Evolutionary conservation across 2,888 invertebrate genomes (phyloP).

Genomic region (Drosophila yooni): DNA sequence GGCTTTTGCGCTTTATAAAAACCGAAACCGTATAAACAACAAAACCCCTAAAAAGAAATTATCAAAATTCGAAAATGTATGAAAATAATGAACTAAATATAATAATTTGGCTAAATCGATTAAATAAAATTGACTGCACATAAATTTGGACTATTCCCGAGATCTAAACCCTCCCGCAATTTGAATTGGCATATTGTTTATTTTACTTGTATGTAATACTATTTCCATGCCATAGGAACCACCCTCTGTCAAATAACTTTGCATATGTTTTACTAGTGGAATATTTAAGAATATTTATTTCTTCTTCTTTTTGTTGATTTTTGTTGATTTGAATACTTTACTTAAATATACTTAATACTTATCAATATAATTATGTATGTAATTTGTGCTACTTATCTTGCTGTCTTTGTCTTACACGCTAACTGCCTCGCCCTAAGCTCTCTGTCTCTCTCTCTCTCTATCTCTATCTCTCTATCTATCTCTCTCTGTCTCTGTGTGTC

Average conservation of each 20-base stretch:
- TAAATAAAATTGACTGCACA: conserved; percentile 51
- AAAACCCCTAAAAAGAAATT: conserved; percentile 34
- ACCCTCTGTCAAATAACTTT: conserved; percentile 25
- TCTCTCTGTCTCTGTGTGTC: conserved; percentile 30
- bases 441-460: conserved; percentile 13
- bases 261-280: conserved; percentile 52
- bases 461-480: neutral
- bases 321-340: conserved; percentile 18
- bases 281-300: conserved; percentile 29
- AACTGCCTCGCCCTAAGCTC: conserved; percentile 38
- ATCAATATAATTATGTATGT: conserved; percentile 39
- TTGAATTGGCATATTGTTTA: conserved; percentile 27
- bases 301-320: conserved; percentile 15
- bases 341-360: conserved; percentile 28
- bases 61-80: conserved; percentile 30
- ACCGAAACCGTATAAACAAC: conserved; percentile 29
- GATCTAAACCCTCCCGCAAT: conserved; percentile 24
- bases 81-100: conserved; percentile 1
- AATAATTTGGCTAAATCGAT: conserved; percentile 15
- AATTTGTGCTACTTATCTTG: conserved; percentile 54
- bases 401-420: conserved; percentile 54
- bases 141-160: conserved; percentile 60
- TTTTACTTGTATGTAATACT: conserved; percentile 18
- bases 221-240: conserved; percentile 17
- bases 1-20: conserved; percentile 53